Evolutionary conservation across 2,888 invertebrate species (phyloP).

Genomic region (Marasmarcha lunaedactyla): DNA sequence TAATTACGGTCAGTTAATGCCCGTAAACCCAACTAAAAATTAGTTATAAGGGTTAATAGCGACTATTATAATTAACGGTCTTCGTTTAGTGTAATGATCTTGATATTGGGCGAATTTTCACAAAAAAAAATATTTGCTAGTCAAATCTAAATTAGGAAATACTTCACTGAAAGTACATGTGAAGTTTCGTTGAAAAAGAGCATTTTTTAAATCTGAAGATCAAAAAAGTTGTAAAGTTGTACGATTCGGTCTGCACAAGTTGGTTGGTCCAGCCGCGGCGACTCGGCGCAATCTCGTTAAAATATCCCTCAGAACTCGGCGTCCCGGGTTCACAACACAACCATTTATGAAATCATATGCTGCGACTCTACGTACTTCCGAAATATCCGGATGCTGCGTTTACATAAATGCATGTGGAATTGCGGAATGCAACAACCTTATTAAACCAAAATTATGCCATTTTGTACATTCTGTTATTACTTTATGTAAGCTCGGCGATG

Average conservation of each 20-base stretch:
- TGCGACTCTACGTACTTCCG: constrained; percentile 18
- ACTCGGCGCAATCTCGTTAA: constrained; percentile 57
- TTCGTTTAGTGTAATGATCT: background rate
- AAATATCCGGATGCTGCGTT: constrained; percentile 3
- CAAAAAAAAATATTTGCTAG: too few relatives aligned
- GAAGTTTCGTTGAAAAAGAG: too few relatives aligned
- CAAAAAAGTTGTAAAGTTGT: constrained; percentile 63
- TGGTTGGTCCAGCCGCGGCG: constrained; percentile 41
- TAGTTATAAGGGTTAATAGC: background rate
- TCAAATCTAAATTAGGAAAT: too few relatives aligned
- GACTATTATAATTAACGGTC: background rate
- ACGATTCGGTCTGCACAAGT: constrained; percentile 41
- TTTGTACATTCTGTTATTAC: background rate
- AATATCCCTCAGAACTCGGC: constrained; percentile 51
- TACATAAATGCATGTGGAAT: constrained; percentile 6
- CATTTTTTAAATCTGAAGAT: too few relatives aligned
- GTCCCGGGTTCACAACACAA: constrained; percentile 29
- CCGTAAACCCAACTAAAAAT: background rate
- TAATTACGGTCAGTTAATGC: background rate
- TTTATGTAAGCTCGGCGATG: too few relatives aligned
- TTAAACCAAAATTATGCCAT: background rate
- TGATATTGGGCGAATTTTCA: too few relatives aligned
- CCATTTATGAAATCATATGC: constrained; percentile 49
- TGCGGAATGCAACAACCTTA: constrained; percentile 1
- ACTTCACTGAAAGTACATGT: too few relatives aligned